phyloP scores from a whole-genome alignment of 2,113 vertebrate species.

The Pristiophorus japonicus region DNA sequence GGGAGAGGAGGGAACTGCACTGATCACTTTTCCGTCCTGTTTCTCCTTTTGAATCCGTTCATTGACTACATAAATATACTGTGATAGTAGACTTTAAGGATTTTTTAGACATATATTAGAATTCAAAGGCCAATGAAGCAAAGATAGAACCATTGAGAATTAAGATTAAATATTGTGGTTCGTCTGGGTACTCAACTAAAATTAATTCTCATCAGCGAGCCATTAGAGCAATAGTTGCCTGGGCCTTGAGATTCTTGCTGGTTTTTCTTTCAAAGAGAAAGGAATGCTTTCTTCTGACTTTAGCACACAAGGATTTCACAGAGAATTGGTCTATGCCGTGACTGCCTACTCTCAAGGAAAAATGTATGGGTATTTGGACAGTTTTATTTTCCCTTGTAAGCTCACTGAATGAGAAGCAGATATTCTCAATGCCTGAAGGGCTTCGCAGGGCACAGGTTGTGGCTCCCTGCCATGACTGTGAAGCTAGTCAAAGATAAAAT shows the following conservation, averaged over 20 bases:
- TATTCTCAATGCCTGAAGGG: neutral
- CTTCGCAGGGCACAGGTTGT: neutral
- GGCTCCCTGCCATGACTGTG: neutral
- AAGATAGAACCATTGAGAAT: neutral
- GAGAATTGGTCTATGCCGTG: neutral
- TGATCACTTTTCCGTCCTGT: neutral
- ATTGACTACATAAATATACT: neutral
- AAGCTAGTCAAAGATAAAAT: neutral
- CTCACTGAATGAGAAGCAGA: neutral
- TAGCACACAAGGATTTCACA: neutral
- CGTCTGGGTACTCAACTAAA: neutral
- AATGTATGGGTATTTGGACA: neutral
- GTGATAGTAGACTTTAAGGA: neutral
- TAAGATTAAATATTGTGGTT: neutral
- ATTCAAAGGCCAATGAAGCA: neutral
- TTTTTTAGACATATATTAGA: neutral
- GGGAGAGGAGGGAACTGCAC: neutral
- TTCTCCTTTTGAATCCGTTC: neutral
- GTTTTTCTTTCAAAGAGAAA: neutral
- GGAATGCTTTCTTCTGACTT: neutral
- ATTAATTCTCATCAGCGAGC: neutral
- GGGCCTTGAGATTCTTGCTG: neutral
- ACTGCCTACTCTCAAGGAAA: conserved; percentile 3
- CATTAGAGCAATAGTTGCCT: neutral
- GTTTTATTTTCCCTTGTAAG: neutral